phyloP scores from a whole-genome alignment of 2,113 vertebrate species.

The Myrmecophaga tridactyla region DNA sequence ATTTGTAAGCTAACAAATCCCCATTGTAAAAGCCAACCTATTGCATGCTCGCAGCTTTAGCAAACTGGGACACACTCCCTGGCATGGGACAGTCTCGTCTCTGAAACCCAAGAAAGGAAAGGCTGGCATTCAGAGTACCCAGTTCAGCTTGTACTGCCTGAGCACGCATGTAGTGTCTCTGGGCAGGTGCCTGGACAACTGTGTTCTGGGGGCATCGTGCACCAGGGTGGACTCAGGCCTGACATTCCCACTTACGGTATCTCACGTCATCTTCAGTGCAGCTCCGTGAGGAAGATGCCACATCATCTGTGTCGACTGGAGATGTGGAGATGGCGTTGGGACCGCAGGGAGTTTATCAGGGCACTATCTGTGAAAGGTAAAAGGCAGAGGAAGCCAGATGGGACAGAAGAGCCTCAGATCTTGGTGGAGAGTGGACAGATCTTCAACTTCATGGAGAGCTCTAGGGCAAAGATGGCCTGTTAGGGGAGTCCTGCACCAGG shows the following conservation, averaged over 20 bases:
- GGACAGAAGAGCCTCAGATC: background rate
- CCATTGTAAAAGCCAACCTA: no score
- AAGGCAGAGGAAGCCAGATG: background rate
- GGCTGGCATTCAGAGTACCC: background rate
- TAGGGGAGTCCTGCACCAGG: background rate
- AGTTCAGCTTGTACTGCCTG: background rate
- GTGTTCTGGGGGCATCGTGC: fast-evolving
- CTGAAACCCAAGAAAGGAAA: background rate
- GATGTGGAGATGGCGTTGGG: background rate
- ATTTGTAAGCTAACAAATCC: no score
- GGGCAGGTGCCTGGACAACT: background rate
- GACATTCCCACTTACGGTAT: fast-evolving
- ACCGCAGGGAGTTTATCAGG: background rate
- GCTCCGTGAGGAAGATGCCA: background rate
- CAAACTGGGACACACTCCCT: no score
- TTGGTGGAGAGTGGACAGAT: background rate
- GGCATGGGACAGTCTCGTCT: background rate
- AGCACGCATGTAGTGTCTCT: background rate
- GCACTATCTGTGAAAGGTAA: background rate
- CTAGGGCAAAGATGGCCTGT: fast-evolving
- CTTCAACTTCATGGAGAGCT: background rate
- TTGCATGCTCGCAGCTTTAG: no score
- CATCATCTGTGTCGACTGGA: no score
- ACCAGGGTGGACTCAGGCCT: fast-evolving
- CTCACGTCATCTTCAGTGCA: background rate